Conservation (phyloP, 2,797 vertebrate species). For the Ceyx erithaca region DNA sequence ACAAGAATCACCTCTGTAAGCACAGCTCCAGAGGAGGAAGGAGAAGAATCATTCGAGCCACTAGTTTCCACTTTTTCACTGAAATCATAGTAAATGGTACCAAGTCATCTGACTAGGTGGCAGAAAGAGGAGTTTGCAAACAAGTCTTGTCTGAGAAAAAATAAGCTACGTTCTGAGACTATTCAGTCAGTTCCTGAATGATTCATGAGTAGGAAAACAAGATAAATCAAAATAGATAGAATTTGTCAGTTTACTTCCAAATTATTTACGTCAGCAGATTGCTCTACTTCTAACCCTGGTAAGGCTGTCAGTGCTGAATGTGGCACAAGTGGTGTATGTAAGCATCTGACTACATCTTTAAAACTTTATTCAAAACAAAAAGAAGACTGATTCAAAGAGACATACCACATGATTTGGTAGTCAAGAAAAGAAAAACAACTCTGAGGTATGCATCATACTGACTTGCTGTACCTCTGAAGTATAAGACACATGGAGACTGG, state of each 20-base stretch:
- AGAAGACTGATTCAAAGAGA: background rate
- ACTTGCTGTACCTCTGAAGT: background rate
- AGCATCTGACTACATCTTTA: background rate
- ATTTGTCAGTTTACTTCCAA: background rate
- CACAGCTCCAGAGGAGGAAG: background rate
- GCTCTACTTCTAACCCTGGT: background rate
- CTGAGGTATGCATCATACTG: background rate
- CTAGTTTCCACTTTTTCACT: background rate
- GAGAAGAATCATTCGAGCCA: background rate
- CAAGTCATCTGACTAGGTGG: background rate
- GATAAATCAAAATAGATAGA: background rate
- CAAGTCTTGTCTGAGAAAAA: background rate
- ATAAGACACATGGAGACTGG: accelerated
- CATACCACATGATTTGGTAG: accelerated
- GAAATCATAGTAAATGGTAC: background rate
- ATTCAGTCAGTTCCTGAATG: background rate
- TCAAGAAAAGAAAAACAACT: background rate
- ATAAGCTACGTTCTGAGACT: background rate
- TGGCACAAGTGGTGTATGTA: background rate
- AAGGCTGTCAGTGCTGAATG: background rate
- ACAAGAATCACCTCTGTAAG: background rate
- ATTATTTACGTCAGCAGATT: background rate
- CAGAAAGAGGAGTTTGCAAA: background rate
- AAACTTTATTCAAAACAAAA: background rate
- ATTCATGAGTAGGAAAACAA: background rate